Conservation (phyloP, 2,888 invertebrate genomes). For the Chymomyza amoena region DNA sequence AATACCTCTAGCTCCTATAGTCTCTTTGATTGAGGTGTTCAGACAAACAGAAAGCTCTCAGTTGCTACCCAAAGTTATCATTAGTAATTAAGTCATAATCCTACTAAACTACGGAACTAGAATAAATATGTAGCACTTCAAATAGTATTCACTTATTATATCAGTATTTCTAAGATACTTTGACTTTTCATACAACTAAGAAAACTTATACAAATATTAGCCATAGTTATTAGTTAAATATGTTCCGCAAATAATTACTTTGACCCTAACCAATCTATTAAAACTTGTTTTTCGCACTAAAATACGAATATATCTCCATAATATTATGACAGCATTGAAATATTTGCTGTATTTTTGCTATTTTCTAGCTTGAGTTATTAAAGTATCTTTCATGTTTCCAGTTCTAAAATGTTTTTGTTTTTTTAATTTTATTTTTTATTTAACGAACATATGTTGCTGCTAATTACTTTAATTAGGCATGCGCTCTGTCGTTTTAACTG, state of each 20-base stretch:
- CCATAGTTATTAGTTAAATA: background rate
- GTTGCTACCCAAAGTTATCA: too few species aligned
- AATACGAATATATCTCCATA: background rate
- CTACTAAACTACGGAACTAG: too few species aligned
- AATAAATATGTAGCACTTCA: too few species aligned
- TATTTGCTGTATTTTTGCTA: background rate
- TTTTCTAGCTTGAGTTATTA: too few species aligned
- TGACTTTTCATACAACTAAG: background rate
- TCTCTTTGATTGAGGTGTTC: too few species aligned
- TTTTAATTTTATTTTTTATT: background rate
- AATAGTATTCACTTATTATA: too few species aligned
- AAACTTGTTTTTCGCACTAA: background rate
- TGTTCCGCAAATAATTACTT: background rate
- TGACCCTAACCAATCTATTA: background rate
- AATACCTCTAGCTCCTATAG: too few species aligned
- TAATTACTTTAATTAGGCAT: background rate
- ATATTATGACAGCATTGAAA: background rate
- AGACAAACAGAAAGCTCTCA: too few species aligned
- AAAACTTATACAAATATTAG: background rate
- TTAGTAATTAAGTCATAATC: too few species aligned
- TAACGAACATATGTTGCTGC: background rate
- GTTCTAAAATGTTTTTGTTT: too few species aligned
- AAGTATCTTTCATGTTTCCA: background rate
- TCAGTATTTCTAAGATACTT: too few species aligned
- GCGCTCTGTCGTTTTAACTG: background rate